Evolutionary conservation across 2,888 invertebrate genomes (phyloP), one percentile per base, ranked within the genome.

Genomic region (Scrobipalpa costella): DNA sequence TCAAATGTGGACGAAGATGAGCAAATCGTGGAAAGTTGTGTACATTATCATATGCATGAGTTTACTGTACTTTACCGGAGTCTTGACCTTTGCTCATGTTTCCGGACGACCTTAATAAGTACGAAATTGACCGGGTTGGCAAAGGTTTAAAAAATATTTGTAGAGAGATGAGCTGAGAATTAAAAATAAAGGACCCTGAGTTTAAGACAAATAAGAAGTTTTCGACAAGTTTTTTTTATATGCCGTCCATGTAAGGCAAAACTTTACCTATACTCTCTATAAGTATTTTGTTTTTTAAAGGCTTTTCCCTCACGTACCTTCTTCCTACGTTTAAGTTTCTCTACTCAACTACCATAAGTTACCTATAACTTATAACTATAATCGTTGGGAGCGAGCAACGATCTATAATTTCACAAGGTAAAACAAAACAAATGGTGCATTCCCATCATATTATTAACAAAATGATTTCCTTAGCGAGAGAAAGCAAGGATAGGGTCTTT

Each of bases 401-500:
- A 33, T 27, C 52, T 55, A 55, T 55, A 55, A 55, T n/a, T n/a
- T n/a, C 44, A 13, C n/a, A n/a, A 44, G n/a, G 21, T 27, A 13
- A 15, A 3, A 13, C n/a, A 55, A 27, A 55, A 55, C 52, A 55
- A 55, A 55, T 55, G 52, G 27, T 55, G 27, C 52, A 27, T 55
- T 55, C 52, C 27, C 27, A 55, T 33, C 27, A 13, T 27, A 33
- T 55, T 55, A 55, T 17, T 27, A 11, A 47, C 44, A 44, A 44
- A 44, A 44, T 44, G n/a, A 40, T 33, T 33, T 61, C 49, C 49
- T 49, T 61, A n/a, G 9, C 9, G n/a, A 73, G 78, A 68, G 79
- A 79, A 79, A 79, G 79, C 69, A 78, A 76, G 78, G 78, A 77
- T 73, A 69, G 68, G 78, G 77, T 78, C 79, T 74, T 72, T 76